A percentile compares a stretch with the other conserved stretches of the same genome.
phyloP scores from a whole-genome alignment of 2,113 vertebrate species.

The Argyrosomus japonicus region DNA sequence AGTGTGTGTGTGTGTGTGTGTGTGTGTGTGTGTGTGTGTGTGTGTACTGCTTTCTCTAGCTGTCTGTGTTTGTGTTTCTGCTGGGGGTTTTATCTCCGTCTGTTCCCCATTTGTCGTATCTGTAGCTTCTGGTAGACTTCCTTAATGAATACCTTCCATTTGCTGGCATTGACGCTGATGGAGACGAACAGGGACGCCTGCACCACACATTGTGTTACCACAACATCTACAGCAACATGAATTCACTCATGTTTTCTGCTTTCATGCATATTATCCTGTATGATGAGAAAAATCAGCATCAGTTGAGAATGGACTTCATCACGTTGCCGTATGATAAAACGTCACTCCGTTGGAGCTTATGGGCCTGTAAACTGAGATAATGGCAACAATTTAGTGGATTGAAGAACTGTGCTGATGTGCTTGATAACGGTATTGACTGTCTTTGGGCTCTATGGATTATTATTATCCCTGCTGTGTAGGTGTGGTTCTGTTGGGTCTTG shows the following conservation, averaged over 20 bases:
- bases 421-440: slow-evolving; percentile 60
- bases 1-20: slow-evolving; percentile 23
- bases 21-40: slow-evolving; percentile 17
- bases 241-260: background rate
- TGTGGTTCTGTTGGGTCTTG: slow-evolving; percentile 33
- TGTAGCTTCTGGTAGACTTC: slow-evolving; percentile 48
- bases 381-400: slow-evolving; percentile 60
- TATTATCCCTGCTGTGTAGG: slow-evolving; percentile 45
- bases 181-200: slow-evolving; percentile 5
- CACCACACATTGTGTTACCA: slow-evolving; percentile 21
- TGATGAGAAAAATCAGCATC: slow-evolving; percentile 10
- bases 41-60: slow-evolving; percentile 15
- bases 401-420: slow-evolving; percentile 42
- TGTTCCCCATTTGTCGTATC: slow-evolving; percentile 40
- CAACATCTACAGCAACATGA: slow-evolving; percentile 11
- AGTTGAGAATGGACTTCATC: slow-evolving; percentile 21
- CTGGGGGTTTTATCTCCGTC: slow-evolving; percentile 44
- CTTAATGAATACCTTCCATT: slow-evolving; percentile 60
- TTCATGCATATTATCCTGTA: background rate
- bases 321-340: slow-evolving; percentile 6
- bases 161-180: slow-evolving; percentile 34
- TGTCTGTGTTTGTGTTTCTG: slow-evolving; percentile 51
- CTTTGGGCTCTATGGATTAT: slow-evolving; percentile 54
- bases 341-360: slow-evolving; percentile 16
- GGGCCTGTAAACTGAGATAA: slow-evolving; percentile 59